A percentile compares a stretch with the other conserved stretches of the same genome.
These are phyloP conservation scores for Amaurobius ferox DNA, from an alignment of 2,888 invertebrate genomes.

Conservation along the genomic window DNA sequence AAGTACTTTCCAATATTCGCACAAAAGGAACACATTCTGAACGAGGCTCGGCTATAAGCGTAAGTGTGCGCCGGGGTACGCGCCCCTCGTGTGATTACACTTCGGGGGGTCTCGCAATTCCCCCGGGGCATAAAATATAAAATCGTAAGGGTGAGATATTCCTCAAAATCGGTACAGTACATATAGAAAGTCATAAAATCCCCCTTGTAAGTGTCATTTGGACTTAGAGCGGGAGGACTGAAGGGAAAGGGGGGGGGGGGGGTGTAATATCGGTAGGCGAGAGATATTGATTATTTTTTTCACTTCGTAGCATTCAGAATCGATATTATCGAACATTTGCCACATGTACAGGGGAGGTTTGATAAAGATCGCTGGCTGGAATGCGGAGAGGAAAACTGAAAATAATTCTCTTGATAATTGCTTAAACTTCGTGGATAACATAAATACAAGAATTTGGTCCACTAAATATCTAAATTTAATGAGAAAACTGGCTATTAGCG, in stretches of 20 bases:
- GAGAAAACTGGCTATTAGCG: too few relatives aligned
- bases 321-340: slow-evolving; percentile 52
- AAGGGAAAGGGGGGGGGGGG: background rate
- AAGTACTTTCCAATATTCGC: slow-evolving; percentile 72
- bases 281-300: slow-evolving; percentile 41
- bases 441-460: too few relatives aligned
- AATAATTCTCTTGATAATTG: too few relatives aligned
- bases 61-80: slow-evolving; percentile 41
- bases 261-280: slow-evolving; percentile 50
- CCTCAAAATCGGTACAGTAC: slow-evolving; percentile 52
- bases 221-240: slow-evolving; percentile 9
- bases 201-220: slow-evolving; percentile 65
- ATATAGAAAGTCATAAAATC: slow-evolving; percentile 68
- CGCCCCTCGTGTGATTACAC: slow-evolving; percentile 57
- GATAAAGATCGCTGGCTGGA: too few relatives aligned
- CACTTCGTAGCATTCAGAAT: slow-evolving; percentile 27
- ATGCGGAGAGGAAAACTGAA: too few relatives aligned
- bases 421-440: too few relatives aligned
- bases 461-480: too few relatives aligned
- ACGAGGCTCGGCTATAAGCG: slow-evolving; percentile 21
- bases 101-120: background rate
- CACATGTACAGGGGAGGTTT: slow-evolving; percentile 2
- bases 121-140: slow-evolving; percentile 44
- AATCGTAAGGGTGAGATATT: slow-evolving; percentile 44
- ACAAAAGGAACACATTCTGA: slow-evolving; percentile 68